Conservation (phyloP, 2,797 vertebrate genomes). For the Poeciliopsis gracilis region DNA sequence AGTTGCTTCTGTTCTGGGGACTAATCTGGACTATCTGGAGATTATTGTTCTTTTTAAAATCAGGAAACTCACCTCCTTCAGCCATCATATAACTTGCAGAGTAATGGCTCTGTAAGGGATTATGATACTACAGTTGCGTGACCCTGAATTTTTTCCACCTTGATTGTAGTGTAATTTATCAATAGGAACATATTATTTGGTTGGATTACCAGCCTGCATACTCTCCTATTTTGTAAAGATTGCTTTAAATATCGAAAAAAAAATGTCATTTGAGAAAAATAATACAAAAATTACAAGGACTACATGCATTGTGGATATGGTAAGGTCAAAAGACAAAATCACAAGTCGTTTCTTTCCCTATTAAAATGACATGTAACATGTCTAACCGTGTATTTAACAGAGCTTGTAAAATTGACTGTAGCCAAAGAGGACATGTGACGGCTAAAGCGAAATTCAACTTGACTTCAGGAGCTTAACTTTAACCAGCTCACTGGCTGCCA, state of each 20-base stretch:
- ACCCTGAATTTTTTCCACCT: neutral
- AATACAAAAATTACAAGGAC: neutral
- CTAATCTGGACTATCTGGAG: too few species aligned
- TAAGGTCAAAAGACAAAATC: neutral
- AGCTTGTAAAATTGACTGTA: neutral
- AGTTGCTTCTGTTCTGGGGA: too few species aligned
- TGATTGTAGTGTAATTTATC: neutral
- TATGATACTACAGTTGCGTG: too few species aligned
- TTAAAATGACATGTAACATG: neutral
- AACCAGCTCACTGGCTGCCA: conserved; percentile 37
- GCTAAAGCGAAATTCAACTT: conserved; percentile 28
- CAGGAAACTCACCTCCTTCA: too few species aligned
- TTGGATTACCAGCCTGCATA: neutral
- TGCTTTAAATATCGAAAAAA: neutral
- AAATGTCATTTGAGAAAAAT: neutral
- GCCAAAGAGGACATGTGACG: conserved; percentile 15
- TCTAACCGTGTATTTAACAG: neutral
- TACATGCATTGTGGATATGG: neutral
- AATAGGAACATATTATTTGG: neutral
- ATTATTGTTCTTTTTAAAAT: too few species aligned
- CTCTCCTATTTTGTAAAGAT: neutral
- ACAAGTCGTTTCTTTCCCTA: neutral
- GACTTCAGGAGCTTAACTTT: conserved; percentile 32
- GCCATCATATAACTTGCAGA: too few species aligned
- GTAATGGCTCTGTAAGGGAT: too few species aligned